These are phyloP conservation scores for Heliconius erato DNA, from an alignment of 2,888 invertebrate species.

Conservation along the genomic window DNA sequence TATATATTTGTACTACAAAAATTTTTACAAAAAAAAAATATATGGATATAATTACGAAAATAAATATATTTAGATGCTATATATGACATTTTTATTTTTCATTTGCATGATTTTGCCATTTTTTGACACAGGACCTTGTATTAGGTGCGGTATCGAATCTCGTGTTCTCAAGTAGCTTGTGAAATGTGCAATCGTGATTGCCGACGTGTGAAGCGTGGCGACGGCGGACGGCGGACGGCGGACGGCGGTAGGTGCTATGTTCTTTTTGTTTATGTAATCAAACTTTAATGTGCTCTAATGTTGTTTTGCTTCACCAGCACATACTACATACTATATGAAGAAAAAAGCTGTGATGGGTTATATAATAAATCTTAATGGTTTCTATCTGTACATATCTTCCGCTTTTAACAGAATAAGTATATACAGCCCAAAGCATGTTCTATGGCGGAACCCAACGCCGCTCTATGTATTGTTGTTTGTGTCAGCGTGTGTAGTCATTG, in stretches of 20 bases:
- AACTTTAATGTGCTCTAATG: slow-evolving; percentile 27
- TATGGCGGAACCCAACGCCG: background rate
- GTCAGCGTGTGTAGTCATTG: background rate
- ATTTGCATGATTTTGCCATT: slow-evolving; percentile 4
- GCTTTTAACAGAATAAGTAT: background rate
- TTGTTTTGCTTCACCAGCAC: slow-evolving; percentile 16
- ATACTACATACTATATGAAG: background rate
- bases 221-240: no score
- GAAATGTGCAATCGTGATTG: slow-evolving; percentile 44
- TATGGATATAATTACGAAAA: no score
- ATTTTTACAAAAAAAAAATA: no score
- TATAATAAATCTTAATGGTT: background rate
- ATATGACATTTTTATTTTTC: background rate
- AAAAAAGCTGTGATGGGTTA: background rate
- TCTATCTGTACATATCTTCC: background rate
- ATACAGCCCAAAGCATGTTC: background rate
- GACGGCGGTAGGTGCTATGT: slow-evolving; percentile 27
- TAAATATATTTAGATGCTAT: background rate
- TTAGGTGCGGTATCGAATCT: slow-evolving; percentile 39
- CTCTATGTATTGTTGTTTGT: background rate
- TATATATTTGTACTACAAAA: no score
- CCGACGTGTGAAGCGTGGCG: slow-evolving; percentile 44
- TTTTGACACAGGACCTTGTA: slow-evolving; percentile 42
- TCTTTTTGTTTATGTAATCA: slow-evolving; percentile 39
- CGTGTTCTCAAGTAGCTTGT: slow-evolving; percentile 37